Base-by-base conservation (phyloP, 2,797 vertebrate species). In the Helarctos malayanus region DNA sequence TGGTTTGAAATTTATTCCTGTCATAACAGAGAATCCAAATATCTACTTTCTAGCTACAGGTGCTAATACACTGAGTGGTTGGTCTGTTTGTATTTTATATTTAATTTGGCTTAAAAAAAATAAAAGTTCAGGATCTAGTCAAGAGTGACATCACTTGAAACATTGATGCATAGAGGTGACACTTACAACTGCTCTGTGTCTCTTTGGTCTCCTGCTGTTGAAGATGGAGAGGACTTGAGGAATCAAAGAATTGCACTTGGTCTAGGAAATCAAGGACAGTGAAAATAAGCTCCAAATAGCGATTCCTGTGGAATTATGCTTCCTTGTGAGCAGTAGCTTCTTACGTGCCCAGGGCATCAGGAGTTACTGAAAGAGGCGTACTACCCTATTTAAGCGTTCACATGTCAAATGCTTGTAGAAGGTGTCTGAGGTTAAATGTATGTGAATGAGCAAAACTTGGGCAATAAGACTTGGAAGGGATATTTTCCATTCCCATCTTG, bases 401-500 rank as follows among this genome's bases (percentile, higher is more conserved):
- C 29, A 5, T 56, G 25, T 3, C 41, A 47, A 12, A 25, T 16
- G 35, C 27, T 71, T 41, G 25, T 1, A 14, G 41, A 49, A 69
- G 7, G 18, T 18, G 61, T 38, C 10, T 8, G 19, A 29, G 52
- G 35, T 35, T 47, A 32, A 23, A 47, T 56, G 3, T 2, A 23
- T 32, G 0, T 13, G 32, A 10, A 14, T 57, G 65, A 85, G 32
- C 7, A 38, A 79, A 82, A 41, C 27, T 18, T 21, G 69, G 12
- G 41, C 16, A 1, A 11, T 54, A 7, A 59, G 57, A n/a, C 12
- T 16, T 54, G 23, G 2, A 32, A 61, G 47, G 21, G 38, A 32
- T 14, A 16, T 18, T 69, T 41, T 10, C 2, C n/a, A 5, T 3
- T n/a, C 2, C 2, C 5, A 25, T 6, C 5, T 68, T 45, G 12